Evolutionary conservation across 1,140 invertebrate genomes (phyloP).

Genomic region (Eumeta japonica): DNA sequence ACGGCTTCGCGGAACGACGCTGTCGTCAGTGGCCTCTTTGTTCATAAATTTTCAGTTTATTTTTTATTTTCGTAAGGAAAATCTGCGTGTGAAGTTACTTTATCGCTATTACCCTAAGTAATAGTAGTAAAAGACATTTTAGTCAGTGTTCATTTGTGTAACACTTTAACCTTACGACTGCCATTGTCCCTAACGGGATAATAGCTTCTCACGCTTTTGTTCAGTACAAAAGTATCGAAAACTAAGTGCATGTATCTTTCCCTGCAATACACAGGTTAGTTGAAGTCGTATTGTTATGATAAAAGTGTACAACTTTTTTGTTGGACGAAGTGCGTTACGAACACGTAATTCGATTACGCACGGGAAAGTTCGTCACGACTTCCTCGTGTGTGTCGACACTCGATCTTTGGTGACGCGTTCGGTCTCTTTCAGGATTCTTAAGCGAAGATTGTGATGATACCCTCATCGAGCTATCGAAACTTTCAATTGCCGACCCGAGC

Average conservation of each 20-base stretch:
- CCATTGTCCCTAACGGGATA: slow-evolving; percentile 57
- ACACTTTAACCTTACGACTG: slow-evolving; percentile 33
- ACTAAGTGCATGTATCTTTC: slow-evolving; percentile 59
- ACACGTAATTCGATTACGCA: slow-evolving; percentile 38
- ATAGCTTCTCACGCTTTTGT: slow-evolving; percentile 51
- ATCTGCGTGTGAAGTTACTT: slow-evolving; percentile 6
- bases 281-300: too few species aligned
- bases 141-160: slow-evolving; percentile 21
- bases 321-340: too few species aligned
- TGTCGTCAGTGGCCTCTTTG: slow-evolving; percentile 18
- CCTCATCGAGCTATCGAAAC: slow-evolving; percentile 50
- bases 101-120: slow-evolving; percentile 14
- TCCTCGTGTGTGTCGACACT: slow-evolving; percentile 12
- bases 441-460: slow-evolving; percentile 57
- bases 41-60: slow-evolving; percentile 7
- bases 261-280: slow-evolving; percentile 55
- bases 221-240: slow-evolving; percentile 45
- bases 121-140: slow-evolving; percentile 6
- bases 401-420: slow-evolving; percentile 12
- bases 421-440: slow-evolving; percentile 49
- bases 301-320: too few species aligned
- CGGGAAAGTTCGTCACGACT: slow-evolving; percentile 35
- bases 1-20: slow-evolving; percentile 7
- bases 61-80: slow-evolving; percentile 4
- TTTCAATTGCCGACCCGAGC: slow-evolving; percentile 47